Percentiles rank a stretch among this genome's conserved stretches.
These are phyloP conservation scores for Calvadosia cruxmelitensis DNA, from an alignment of 30 jellyfish, hydroid and myxozoan genomes.

Conservation along the genomic window DNA sequence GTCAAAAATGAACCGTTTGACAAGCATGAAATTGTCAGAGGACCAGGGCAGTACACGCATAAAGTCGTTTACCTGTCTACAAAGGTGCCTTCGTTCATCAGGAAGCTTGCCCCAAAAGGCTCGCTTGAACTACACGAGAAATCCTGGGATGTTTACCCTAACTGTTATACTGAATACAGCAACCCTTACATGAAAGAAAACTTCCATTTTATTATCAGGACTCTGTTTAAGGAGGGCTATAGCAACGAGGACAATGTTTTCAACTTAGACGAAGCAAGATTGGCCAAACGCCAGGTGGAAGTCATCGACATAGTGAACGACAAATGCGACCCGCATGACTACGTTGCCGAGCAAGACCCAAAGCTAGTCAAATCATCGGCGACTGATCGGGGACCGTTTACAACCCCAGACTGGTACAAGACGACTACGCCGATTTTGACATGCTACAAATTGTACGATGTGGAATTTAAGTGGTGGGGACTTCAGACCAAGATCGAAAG, in stretches of 20 bases:
- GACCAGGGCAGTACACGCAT: slow-evolving; percentile 95
- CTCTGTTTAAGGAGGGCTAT: slow-evolving; percentile 81
- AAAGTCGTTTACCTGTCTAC: slow-evolving; percentile 55
- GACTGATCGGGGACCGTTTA: slow-evolving; percentile 82
- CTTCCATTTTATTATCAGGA: slow-evolving; percentile 52
- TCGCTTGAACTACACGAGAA: slow-evolving; percentile 65
- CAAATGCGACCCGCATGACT: slow-evolving; percentile 45
- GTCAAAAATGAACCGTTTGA: slow-evolving; percentile 63
- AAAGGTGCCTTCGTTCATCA: slow-evolving; percentile 73
- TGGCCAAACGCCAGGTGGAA: slow-evolving; percentile 33
- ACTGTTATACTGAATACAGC: slow-evolving; percentile 76
- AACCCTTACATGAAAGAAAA: slow-evolving; percentile 77
- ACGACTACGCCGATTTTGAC: slow-evolving; percentile 85
- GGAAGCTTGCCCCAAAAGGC: slow-evolving; percentile 80
- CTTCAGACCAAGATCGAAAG: slow-evolving; percentile 58
- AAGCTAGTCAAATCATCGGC: slow-evolving; percentile 50
- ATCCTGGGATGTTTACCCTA: slow-evolving; percentile 95
- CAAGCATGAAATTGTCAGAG: slow-evolving; percentile 19
- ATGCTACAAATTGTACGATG: slow-evolving; percentile 73
- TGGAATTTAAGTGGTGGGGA: slow-evolving; percentile 73
- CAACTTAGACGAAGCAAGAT: slow-evolving; percentile 36
- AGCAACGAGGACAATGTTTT: too few species aligned
- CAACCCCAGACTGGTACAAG: slow-evolving; percentile 60
- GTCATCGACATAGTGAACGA: slow-evolving; percentile 72
- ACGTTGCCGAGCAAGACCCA: slow-evolving; percentile 84